Conservation (phyloP, 1,140 invertebrate species). For the Bombyx mori region DNA sequence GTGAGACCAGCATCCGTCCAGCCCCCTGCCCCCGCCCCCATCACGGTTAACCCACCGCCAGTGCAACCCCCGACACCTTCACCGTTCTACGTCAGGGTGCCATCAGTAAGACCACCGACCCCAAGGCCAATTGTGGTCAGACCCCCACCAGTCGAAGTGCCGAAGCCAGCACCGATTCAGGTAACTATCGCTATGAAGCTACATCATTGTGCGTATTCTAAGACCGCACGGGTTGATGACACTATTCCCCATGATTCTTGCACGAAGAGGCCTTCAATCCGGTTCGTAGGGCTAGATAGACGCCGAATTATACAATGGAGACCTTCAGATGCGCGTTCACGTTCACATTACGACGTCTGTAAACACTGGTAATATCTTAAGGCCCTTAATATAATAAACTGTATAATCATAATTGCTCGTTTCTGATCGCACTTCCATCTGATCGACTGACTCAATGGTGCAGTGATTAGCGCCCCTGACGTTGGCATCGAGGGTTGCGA, state of each 20-base stretch:
- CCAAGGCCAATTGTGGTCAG: conserved; percentile 24
- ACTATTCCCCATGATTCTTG: not conserved
- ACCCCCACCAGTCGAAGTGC: conserved; percentile 26
- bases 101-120: conserved; percentile 22
- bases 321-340: not conserved
- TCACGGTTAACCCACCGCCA: conserved; percentile 13
- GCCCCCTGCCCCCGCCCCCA: conserved; percentile 12
- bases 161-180: conserved; percentile 27
- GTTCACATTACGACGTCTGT: not conserved
- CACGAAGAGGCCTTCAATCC: not conserved
- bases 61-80: conserved; percentile 14
- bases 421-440: not conserved
- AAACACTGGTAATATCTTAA: not conserved
- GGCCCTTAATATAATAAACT: not conserved
- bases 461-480: no score
- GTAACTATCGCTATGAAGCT: conserved; percentile 14
- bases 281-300: not conserved
- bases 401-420: no score
- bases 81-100: conserved; percentile 17
- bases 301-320: not conserved
- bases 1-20: conserved; percentile 27
- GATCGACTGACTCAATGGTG: no score
- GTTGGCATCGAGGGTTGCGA: no score
- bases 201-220: no score
- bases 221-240: no score